phyloP scores from a whole-genome alignment of 2,888 invertebrate species.

The Tupiocoris notatus region DNA sequence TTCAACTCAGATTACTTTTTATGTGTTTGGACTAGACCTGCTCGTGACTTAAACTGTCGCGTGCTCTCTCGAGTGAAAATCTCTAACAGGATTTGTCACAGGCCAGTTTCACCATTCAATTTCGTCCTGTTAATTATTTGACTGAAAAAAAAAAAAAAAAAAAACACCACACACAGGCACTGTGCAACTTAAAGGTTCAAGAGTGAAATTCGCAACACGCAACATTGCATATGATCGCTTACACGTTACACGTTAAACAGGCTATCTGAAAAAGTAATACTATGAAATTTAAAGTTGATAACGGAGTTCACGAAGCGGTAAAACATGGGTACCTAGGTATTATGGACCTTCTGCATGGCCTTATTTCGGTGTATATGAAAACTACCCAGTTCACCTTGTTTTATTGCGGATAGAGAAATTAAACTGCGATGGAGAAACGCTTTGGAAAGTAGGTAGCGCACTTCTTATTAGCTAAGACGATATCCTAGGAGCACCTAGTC shows the following conservation, averaged over 20 bases:
- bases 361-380: not conserved
- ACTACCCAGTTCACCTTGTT: not conserved
- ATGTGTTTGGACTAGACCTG: too few relatives aligned
- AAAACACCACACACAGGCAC: not conserved
- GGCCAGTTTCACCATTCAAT: not conserved
- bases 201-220: not conserved
- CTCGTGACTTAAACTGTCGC: too few relatives aligned
- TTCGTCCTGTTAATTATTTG: not conserved
- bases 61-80: too few relatives aligned
- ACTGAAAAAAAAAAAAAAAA: too few relatives aligned
- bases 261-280: not conserved
- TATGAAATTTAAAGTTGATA: not conserved
- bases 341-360: not conserved
- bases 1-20: too few relatives aligned
- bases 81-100: too few relatives aligned
- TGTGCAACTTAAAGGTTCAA: not conserved
- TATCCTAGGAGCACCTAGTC: too few relatives aligned
- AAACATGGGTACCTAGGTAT: not conserved
- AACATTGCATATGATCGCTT: not conserved
- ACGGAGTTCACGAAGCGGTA: not conserved
- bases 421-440: not conserved
- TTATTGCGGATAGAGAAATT: not conserved
- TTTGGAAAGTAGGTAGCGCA: not conserved
- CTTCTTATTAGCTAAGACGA: too few relatives aligned
- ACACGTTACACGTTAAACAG: too few relatives aligned